Percentiles rank a stretch among this genome's conserved stretches.
Conservation (phyloP, 2,797 vertebrate species). For the Cyprinodon diabolis region DNA sequence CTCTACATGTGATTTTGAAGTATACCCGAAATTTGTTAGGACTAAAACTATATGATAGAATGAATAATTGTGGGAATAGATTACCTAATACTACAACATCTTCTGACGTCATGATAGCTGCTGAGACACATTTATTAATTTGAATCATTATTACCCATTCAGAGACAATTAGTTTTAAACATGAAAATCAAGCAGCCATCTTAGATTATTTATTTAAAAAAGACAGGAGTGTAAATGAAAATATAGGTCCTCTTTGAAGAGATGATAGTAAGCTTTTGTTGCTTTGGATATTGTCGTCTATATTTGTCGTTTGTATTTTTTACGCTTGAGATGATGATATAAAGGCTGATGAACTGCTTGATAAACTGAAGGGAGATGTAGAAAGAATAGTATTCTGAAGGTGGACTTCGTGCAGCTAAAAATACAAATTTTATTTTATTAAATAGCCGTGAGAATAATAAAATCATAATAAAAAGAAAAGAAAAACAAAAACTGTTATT, state of each 20-base stretch:
- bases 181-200: slow-evolving; percentile 45
- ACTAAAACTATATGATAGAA: not conserved
- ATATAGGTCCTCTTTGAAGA: slow-evolving; percentile 41
- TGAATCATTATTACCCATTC: slow-evolving; percentile 19
- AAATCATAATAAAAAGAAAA: not conserved
- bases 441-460: not conserved
- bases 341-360: slow-evolving; percentile 58
- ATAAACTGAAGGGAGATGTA: slow-evolving; percentile 10
- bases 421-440: not conserved
- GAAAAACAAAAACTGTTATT: not conserved
- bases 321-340: slow-evolving; percentile 54
- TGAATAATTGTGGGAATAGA: not conserved
- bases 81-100: not conserved
- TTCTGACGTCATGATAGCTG: slow-evolving; percentile 1
- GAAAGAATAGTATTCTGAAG: slow-evolving; percentile 40
- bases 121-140: slow-evolving; percentile 4
- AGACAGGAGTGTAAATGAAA: slow-evolving; percentile 39
- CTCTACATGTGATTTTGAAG: not conserved
- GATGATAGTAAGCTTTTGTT: slow-evolving; percentile 36
- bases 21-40: slow-evolving; percentile 1
- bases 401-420: not conserved
- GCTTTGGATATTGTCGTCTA: slow-evolving; percentile 29
- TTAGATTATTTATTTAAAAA: slow-evolving; percentile 37
- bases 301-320: slow-evolving; percentile 58
- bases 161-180: slow-evolving; percentile 40